Evolutionary conservation across 2,113 vertebrate genomes (phyloP), one percentile per base, ranked within the genome.

Genomic region (Campylomormyrus numenius): DNA sequence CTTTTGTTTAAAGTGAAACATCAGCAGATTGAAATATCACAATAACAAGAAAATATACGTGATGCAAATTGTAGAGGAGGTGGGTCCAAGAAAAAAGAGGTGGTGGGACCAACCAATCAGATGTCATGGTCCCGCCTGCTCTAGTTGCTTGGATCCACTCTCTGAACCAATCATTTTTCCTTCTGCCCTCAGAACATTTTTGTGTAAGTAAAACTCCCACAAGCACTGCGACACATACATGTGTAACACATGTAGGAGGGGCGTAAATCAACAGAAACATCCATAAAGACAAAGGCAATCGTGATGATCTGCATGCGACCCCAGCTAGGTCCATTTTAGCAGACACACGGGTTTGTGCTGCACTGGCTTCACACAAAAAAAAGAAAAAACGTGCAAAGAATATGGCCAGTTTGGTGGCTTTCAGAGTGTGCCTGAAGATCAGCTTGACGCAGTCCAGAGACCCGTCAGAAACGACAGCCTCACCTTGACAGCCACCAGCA

Each of bases 401-500:
- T 70, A n/a, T 70, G n/a, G 24, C 62, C n/a, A 6, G n/a, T 70
- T n/a, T 31, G 31, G 31, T 39, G 70, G 6, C n/a, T 31, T 35
- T 24, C 42, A 84, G 21, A 84, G 39, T 45, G 5, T 2, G 6
- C 42, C 17, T 46, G 31, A 21, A 46, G 17, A 84, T 46, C 39
- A 46, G 42, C 2, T 74, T 17, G 13, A 74, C 2, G 42, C 80
- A 19, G 35, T 46, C 35, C 35, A 42, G 88, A 48, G 62, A 88
- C 56, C 91, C 11, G 9, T 92, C 95, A 94, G 94, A 49, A 66
- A 88, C 52, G 39, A 56, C 66, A 24, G 42, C 42, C 91, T 96
- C 95, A 98, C 97, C 97, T 98, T 98, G 92, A 97, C 97, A n/a
- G 97, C 97, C 91, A 98, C 97, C 39, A 97, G 96, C 97, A 98